Base-by-base conservation (phyloP, 2,797 vertebrate genomes). In the Synanceia verrucosa region DNA sequence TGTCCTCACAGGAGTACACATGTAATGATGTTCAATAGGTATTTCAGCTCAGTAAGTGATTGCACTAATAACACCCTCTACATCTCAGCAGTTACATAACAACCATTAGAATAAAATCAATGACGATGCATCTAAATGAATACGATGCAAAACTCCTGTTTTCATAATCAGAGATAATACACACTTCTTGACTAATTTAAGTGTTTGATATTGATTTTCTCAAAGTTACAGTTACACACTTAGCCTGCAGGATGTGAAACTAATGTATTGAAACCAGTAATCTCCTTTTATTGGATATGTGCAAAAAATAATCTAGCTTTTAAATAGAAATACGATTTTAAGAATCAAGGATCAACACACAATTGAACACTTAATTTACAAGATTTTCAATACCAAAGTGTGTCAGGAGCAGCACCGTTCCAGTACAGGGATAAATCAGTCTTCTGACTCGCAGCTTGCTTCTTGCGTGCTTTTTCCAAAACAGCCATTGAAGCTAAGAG, bases 401-500 rank as follows among this genome's bases (percentile, higher is more conserved):
- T 68, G 65, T 48, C 76, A 67, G 34, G 39, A 50, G 8, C 34
- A 4, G 31, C 57, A 4, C 18, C 2, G 26, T 26, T 62, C 31
- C 47, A 65, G 66, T 56, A 34, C 43, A 6, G 21, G 36, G 63
- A 78, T 39, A 60, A 71, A 64, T 62, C 57, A 6, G 23, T 66
- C 64, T 39, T 67, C 72, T 65, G 59, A n/a, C 62, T 76, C 85
- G 19, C 62, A 67, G 78, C 70, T 73, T 48, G 63, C 48, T 50
- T 41, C 21, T 53, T 23, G n/a, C n/a, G 62, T 66, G 44, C 46
- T 73, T 76, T 73, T 33, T 55, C 55, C 53, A 69, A 76, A 57
- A 69, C 51, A 70, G 65, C 64, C 74, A 48, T 48, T 52, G 71
- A 79, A 71, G 79, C 71, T 69, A 26, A 59, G 82, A 78, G 76